These are phyloP conservation scores for Helicoverpa armigera DNA, from an alignment of 1,140 invertebrate genomes.

Conservation along the genomic window DNA sequence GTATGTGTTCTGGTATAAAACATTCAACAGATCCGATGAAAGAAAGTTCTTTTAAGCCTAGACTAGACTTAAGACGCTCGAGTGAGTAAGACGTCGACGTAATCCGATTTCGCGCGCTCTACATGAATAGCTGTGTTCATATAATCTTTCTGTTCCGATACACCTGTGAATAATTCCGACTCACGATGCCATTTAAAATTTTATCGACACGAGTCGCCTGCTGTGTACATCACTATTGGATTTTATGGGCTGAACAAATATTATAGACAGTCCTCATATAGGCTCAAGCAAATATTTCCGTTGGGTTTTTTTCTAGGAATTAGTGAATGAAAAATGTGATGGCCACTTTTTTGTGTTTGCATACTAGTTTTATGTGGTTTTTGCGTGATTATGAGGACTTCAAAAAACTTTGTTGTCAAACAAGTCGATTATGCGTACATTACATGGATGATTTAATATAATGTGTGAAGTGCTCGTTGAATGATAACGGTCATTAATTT, in stretches of 20 bases:
- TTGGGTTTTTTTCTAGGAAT: constrained; percentile 3
- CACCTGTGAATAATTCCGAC: constrained; percentile 8
- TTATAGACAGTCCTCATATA: constrained; percentile 5
- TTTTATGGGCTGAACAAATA: constrained; percentile 19
- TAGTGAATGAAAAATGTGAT: constrained; percentile 29
- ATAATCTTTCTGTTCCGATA: constrained; percentile 23
- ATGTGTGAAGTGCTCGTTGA: background rate
- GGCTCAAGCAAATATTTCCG: background rate
- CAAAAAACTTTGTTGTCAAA: constrained; percentile 1
- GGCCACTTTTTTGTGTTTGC: constrained; percentile 5
- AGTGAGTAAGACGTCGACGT: constrained; percentile 28
- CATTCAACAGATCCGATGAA: constrained; percentile 22
- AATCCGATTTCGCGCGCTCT: constrained; percentile 41
- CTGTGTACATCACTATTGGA: constrained; percentile 19
- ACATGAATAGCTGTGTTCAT: constrained; percentile 13
- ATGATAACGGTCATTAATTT: background rate
- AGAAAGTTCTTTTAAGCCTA: constrained; percentile 40
- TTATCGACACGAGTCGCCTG: constrained; percentile 18
- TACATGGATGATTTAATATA: constrained; percentile 18
- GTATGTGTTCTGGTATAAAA: background rate
- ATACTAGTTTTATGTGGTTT: constrained; percentile 11
- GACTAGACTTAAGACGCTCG: constrained; percentile 39
- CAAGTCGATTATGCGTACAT: constrained; percentile 5
- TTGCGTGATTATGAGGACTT: background rate
- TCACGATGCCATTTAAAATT: background rate